phyloP scores from a whole-genome alignment of 2,113 vertebrate genomes.

The Onychostoma macrolepis region DNA sequence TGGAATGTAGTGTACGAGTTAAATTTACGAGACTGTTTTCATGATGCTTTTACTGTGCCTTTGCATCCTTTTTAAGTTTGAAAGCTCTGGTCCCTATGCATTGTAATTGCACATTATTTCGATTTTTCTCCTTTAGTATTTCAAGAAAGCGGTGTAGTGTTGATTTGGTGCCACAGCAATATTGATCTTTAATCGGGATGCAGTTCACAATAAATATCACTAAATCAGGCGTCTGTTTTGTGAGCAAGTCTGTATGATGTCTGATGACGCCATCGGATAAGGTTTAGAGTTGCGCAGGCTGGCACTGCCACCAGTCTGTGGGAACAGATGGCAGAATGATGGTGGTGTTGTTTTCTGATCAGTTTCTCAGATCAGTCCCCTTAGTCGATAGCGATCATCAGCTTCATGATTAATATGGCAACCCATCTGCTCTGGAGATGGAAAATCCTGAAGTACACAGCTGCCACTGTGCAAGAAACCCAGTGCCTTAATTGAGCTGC shows the following conservation, averaged over 20 bases:
- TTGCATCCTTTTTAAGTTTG: too few relatives aligned
- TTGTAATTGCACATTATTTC: background rate
- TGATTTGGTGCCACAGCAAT: background rate
- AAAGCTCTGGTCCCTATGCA: background rate
- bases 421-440: constrained; percentile 77
- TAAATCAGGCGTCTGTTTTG: background rate
- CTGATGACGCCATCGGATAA: constrained; percentile 8
- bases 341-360: constrained; percentile 70
- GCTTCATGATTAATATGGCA: constrained; percentile 75
- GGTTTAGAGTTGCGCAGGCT: background rate
- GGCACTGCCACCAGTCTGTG: constrained; percentile 20
- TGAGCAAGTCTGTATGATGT: constrained; percentile 9
- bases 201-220: background rate
- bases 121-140: background rate
- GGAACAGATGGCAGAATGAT: constrained; percentile 42
- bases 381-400: constrained; percentile 73
- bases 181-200: background rate
- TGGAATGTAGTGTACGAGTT: too few relatives aligned
- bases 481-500: constrained; percentile 28
- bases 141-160: background rate
- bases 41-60: too few relatives aligned
- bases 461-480: constrained; percentile 62
- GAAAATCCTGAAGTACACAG: constrained; percentile 78
- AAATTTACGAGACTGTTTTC: too few relatives aligned
- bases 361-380: constrained; percentile 68